phyloP scores from a whole-genome alignment of 2,888 invertebrate species.

The Microctonus hyperodae region DNA sequence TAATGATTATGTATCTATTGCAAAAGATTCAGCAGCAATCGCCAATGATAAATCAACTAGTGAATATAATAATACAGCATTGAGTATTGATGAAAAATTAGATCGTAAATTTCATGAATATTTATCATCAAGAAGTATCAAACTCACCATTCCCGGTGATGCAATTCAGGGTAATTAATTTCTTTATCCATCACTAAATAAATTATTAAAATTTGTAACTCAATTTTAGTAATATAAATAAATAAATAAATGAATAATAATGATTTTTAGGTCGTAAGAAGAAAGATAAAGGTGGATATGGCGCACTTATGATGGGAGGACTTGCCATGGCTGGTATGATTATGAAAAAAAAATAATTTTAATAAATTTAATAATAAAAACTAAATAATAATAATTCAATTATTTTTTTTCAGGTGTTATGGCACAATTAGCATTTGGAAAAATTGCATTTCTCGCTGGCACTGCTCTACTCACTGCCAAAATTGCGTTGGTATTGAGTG shows the following conservation, averaged over 20 bases:
- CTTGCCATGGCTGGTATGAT: constrained; percentile 67
- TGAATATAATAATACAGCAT: constrained; percentile 41
- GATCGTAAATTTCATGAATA: constrained; percentile 59
- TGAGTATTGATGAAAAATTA: constrained; percentile 55
- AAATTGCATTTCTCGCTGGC: constrained; percentile 73
- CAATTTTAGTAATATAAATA: too few species aligned
- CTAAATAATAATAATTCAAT: constrained; percentile 5
- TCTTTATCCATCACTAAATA: not conserved
- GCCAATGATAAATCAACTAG: too few species aligned
- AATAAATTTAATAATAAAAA: constrained; percentile 1
- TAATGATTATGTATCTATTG: constrained; percentile 58
- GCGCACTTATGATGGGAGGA: constrained; percentile 69
- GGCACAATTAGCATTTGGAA: constrained; percentile 73
- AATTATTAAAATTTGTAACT: constrained; percentile 23
- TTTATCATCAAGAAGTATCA: constrained; percentile 56
- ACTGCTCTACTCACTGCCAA: constrained; percentile 74
- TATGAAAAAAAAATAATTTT: constrained; percentile 8
- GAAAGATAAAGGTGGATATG: constrained; percentile 60
- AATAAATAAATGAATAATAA: too few species aligned
- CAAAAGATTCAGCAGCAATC: constrained; percentile 46
- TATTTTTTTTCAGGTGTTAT: constrained; percentile 64
- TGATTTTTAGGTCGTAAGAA: constrained; percentile 66
- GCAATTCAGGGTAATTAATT: constrained; percentile 56
- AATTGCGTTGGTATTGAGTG: constrained; percentile 69
- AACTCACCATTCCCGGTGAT: constrained; percentile 59